Base-by-base conservation (phyloP, 2,113 vertebrate species). In the Pelecanoides urinatrix region DNA sequence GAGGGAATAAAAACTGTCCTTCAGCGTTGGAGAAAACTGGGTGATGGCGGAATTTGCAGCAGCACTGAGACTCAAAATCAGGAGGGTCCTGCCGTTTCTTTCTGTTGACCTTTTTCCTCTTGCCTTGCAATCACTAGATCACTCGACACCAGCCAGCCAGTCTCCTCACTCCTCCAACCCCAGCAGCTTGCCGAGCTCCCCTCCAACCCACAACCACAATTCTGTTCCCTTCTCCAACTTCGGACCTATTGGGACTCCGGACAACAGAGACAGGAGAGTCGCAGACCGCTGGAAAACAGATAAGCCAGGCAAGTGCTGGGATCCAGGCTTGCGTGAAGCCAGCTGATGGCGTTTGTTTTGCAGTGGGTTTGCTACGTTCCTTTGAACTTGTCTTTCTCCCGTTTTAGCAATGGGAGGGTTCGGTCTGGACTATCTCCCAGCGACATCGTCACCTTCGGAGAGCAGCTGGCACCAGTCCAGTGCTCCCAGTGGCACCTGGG, bases 141-240 rank as follows among this genome's bases (percentile, higher is more conserved):
- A 99, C 98, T 99, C 99, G 10, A 99, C 99, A 97, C 99, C 99
- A 95, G 99, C 99, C 97, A 99, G 99, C 98, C 99, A 99, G 90
- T 99, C 99, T 71, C 99, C 99, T 97, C 99, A 99, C 98, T 99
- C 99, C 59, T 99, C 99, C 91, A 99, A 99, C 96, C 99, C 99
- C 90, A 99, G 99, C 98, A 99, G 99, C 94, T 98, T 99, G 96
- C 99, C 99, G 45, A 99, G 99, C 82, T 99, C 99, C 81, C 99
- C 99, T 63, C 99, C 99, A 40, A 99, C 99, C 53, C 99, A 99
- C 97, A 99, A 98, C 97, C 99, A 99, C 77, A 98, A 98, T 62
- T 98, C 99, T 63, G 78, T 99, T 97, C 99, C 99, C 36, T 99
- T 99, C 97, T 99, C 99, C 89, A 99, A 99, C 97, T 99, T 99